Evolutionary conservation across 2,888 invertebrate genomes (phyloP), one percentile per base, ranked within the genome.

Genomic region (Dimorphilus gyrociliatus): DNA sequence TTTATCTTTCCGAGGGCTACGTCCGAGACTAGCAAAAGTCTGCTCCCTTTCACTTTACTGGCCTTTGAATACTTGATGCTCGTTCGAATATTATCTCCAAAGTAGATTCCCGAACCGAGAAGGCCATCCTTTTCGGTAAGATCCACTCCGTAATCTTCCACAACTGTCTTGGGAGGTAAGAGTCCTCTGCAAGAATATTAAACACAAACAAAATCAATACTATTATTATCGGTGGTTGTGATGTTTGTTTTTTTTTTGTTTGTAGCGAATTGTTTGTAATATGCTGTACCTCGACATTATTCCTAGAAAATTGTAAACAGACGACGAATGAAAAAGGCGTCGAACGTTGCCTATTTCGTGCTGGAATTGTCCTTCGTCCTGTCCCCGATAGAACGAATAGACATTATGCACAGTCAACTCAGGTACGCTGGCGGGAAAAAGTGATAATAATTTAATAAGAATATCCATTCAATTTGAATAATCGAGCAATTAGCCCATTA

Each of bases 51-150:
- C 4, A 39, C 42, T 13, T 41, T 45, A 25, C 51, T 45, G 3
- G 44, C 42, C 8, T 38, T 25, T 2, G 59, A 53, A 38, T 57
- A 59, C 30, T 42, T 41, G 15, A 25, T 25, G 16, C 39, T 39
- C 3, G 39, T 41, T 33, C 55, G 51, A 25, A 52, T 44, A 27
- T 46, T 40, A 39, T 51, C 52, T 5, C 55, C 50, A 40, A 60
- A 60, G 37, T 60, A 60, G 21, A 60, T 50, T 5, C 59, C 60
- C 36, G 45, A 39, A 21, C 60, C 60, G 29, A 60, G 47, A 45
- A 47, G 50, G 10, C 60, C 59, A 15, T 47, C 47, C 3, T 30
- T 33, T 37, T 60, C 57, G n/a, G 52, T 50, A 25, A 54, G 38
- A 7, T 39, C 44, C 12, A 55, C 53, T 14, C 58, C 57, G 38